phyloP scores from a whole-genome alignment of 1,140 invertebrate species.

The Drosophila bocqueti region DNA sequence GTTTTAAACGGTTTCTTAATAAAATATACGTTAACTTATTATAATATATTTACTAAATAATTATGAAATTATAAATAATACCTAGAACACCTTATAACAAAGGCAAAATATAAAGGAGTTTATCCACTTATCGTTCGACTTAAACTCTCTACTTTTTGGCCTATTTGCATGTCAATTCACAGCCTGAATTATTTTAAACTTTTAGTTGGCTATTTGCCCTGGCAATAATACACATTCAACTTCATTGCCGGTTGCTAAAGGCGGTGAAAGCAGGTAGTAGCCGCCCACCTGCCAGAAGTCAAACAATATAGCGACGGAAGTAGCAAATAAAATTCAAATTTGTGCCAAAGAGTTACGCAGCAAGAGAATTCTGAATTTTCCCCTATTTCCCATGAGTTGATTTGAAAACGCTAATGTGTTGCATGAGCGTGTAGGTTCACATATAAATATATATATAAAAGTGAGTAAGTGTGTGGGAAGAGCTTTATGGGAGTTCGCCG shows the following conservation, averaged over 20 bases:
- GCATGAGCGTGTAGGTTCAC: slow-evolving; percentile 19
- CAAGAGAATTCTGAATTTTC: slow-evolving; percentile 36
- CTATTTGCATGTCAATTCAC: slow-evolving; percentile 53
- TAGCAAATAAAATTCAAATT: slow-evolving; percentile 83
- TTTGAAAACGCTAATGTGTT: slow-evolving; percentile 71
- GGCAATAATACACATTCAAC: slow-evolving; percentile 61
- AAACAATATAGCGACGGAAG: slow-evolving; percentile 78
- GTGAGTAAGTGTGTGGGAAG: slow-evolving; percentile 45
- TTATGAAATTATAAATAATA: neutral
- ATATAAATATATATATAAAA: neutral
- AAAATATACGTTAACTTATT: no score
- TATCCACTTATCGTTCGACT: slow-evolving; percentile 10
- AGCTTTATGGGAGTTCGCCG: slow-evolving; percentile 54
- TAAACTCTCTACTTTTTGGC: slow-evolving; percentile 6
- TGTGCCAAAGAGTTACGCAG: slow-evolving; percentile 78
- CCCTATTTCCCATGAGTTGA: slow-evolving; percentile 49
- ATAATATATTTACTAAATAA: no score
- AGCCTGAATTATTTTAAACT: slow-evolving; percentile 64
- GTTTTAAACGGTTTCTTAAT: no score
- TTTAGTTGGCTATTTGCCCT: slow-evolving; percentile 55
- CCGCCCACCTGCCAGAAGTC: slow-evolving; percentile 33
- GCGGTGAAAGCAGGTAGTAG: neutral
- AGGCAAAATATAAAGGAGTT: neutral
- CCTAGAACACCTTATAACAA: neutral
- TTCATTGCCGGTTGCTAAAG: slow-evolving; percentile 35